Evolutionary conservation across 2,888 invertebrate genomes (phyloP).

Genomic region (Megaustenia siamemsis): DNA sequence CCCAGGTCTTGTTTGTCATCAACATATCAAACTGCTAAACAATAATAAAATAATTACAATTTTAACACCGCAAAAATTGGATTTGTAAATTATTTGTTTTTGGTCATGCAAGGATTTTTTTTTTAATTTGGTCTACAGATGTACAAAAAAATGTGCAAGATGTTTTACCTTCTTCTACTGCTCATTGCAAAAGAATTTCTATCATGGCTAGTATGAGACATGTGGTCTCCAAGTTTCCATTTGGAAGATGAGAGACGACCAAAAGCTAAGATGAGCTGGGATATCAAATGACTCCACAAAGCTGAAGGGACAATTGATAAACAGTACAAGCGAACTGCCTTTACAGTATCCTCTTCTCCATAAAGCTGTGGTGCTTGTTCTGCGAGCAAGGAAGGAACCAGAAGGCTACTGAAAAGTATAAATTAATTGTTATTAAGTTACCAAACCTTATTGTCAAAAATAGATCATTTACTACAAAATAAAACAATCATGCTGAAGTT

Average conservation of each 20-base stretch:
- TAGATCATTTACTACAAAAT: too few species aligned
- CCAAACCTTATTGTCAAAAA: too few species aligned
- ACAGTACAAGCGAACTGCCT: constrained; percentile 66
- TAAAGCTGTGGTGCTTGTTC: constrained; percentile 50
- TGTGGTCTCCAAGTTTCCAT: constrained; percentile 40
- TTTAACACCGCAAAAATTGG: too few species aligned
- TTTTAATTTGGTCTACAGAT: too few species aligned
- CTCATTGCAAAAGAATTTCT: constrained; percentile 27
- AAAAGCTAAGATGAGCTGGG: constrained; percentile 46
- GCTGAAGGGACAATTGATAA: constrained; percentile 72
- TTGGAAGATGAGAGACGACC: constrained; percentile 24
- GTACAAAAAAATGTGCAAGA: too few species aligned
- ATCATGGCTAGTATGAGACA: neutral
- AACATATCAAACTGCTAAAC: too few species aligned
- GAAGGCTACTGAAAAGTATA: constrained; percentile 66
- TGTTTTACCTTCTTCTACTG: constrained; percentile 25
- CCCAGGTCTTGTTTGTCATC: too few species aligned
- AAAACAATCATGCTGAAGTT: too few species aligned
- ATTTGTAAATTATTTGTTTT: too few species aligned
- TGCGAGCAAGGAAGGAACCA: constrained; percentile 72
- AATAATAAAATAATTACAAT: too few species aligned
- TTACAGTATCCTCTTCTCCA: neutral
- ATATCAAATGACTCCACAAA: constrained; percentile 68
- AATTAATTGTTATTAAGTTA: neutral
- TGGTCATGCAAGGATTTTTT: too few species aligned